Evolutionary conservation across 2,113 vertebrate genomes (phyloP), one percentile per base, ranked within the genome.

Genomic region (Tympanuchus pallidicinctus): DNA sequence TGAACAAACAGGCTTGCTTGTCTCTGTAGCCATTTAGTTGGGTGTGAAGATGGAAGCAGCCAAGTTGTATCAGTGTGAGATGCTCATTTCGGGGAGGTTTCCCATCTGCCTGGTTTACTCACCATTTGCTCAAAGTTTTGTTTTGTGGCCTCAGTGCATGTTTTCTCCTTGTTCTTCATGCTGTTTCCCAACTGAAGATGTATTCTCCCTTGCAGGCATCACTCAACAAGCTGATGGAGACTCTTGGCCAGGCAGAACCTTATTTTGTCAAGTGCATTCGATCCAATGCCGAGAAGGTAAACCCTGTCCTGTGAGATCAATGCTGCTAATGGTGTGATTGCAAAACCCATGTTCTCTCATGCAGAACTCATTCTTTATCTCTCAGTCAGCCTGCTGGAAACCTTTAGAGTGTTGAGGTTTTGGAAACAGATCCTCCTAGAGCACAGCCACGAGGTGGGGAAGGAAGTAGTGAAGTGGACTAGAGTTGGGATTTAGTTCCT

Each of bases 261-360:
- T 99, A 99, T 97, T 99, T 99, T 98, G 99, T 99, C 94, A 99
- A 99, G 96, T 99, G 99, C 92, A 99, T 99, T 96, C 98, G 99
- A 69, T 99, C 99, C 92, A 99, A 99, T 8, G 98, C 99, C 3
- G 99, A 99, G 76, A 99, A 99, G 99, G 99, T 99, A 97, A 97
- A 86, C 73, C 47, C 42, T 6, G 1, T 20, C 45, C 24, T 1
- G 1, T 7, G 45, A 67, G 52, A 87, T 56, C 1, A 0, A 8
- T 6, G 3, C 66, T 78, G 34, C 71, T 36, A 25, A 73, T 8
- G 24, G 25, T 65, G 43, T 38, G 36, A 36, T n/a, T 59, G 34
- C 36, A 65, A 65, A 79, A 90, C 50, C 18, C 15, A 3, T 7
- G 13, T 59, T 45, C 24, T 5, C 25, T 45, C 1, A 4, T 21